Evolutionary conservation across 2,888 invertebrate species (phyloP), one percentile per base, ranked within the genome.

Genomic region (Malthinus seriepunctatus): DNA sequence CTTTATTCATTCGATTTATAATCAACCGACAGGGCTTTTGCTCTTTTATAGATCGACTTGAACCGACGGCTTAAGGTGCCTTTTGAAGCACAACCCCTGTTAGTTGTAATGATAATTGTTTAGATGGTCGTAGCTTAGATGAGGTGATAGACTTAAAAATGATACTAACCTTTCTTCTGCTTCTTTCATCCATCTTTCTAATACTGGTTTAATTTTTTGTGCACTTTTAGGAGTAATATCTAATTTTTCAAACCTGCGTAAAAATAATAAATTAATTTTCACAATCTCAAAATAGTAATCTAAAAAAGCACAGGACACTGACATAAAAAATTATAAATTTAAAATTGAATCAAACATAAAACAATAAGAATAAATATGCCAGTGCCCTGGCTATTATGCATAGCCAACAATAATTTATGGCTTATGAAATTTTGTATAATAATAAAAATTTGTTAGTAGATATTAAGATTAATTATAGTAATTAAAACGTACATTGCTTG

Each of bases 211-310:
- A 79, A 97, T 97, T 87, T 97, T 97, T 85, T 96, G 95, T 75
- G 97, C 97, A 86, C 97, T 97, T 85, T 97, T 97, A 78, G 97
- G 97, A 76, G 97, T 97, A 76, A 97, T 97, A 84, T 97, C 97
- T 83, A 97, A 86, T 85, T 97, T 97, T 85, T 97, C 97, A 87
- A 97, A 97, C 91, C 95, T 95, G 67, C 35, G 64, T n/a, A 55
- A 83, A 35, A 8, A 56, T n/a, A 15, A 42, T 12, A 4, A 15
- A 15, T 42, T 42, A 15, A 9, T 39, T 39, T 14, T 23, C 39
- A 9, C 12, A 39, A 1, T 1, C 3, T 8, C 1, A 38, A 38
- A 8, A 9, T 39, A 23, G 23, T 23, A 23, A 23, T 23, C 23
- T 23, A 23, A 15, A 35, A 32, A 44, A 49, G 77, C 77, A 76